Evolutionary conservation across 2,113 vertebrate genomes (phyloP).

Genomic region (Morone saxatilis): DNA sequence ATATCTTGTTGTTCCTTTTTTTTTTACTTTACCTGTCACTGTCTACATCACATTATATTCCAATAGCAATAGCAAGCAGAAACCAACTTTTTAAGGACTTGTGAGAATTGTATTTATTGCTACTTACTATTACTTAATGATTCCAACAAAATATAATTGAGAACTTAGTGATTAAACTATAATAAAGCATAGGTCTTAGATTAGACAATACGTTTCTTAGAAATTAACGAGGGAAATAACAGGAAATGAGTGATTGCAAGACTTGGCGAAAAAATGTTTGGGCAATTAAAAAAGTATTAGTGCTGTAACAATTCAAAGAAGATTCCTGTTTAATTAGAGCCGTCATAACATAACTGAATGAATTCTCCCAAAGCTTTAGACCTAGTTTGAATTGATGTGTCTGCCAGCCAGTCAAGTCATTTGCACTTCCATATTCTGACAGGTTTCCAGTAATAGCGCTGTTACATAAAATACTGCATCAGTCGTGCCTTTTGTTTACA

Average conservation of each 20-base stretch:
- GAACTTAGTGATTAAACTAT: not conserved
- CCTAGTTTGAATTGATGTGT: not conserved
- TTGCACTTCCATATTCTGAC: constrained; percentile 3
- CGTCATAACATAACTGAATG: not conserved
- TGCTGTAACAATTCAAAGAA: not conserved
- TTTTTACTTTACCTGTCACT: not conserved
- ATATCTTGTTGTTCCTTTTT: not conserved
- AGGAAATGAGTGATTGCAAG: not conserved
- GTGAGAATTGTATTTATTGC: not conserved
- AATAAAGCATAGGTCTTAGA: not conserved
- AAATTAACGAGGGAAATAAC: not conserved
- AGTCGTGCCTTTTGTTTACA: not conserved
- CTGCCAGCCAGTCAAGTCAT: not conserved
- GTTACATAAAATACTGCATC: not conserved
- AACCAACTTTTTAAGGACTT: not conserved
- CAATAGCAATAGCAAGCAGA: not conserved
- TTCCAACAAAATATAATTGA: not conserved
- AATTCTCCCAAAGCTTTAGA: not conserved
- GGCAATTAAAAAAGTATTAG: not conserved
- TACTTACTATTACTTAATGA: not conserved
- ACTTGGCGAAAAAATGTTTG: not conserved
- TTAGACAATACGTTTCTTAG: not conserved
- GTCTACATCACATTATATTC: not conserved
- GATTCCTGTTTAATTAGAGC: not conserved
- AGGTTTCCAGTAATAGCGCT: not conserved